A percentile compares a stretch with the other conserved stretches of the same genome.
phyloP scores from a whole-genome alignment of 2,888 invertebrate species.

The Papilio gigon region DNA sequence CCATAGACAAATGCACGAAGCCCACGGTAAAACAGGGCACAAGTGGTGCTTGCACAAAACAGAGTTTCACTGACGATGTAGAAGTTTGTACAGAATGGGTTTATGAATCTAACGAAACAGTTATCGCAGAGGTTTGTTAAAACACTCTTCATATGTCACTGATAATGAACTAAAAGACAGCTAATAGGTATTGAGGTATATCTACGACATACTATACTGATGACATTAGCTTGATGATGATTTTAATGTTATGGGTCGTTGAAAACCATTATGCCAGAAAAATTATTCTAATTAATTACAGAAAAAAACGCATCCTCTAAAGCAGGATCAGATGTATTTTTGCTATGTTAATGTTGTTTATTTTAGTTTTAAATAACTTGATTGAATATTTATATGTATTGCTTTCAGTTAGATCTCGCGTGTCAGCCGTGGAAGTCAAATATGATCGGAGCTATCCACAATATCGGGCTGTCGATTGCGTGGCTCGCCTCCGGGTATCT shows the following conservation, averaged over 20 bases:
- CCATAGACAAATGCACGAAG: slow-evolving; percentile 57
- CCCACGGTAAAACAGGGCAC: slow-evolving; percentile 52
- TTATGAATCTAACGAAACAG: slow-evolving; percentile 65
- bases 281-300: no score
- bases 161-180: no score
- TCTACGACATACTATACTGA: no score
- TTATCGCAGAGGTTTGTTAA: slow-evolving; percentile 61
- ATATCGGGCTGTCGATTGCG: slow-evolving; percentile 62
- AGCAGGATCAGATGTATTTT: not conserved
- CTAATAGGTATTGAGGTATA: no score
- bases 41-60: slow-evolving; percentile 51
- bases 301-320: not conserved
- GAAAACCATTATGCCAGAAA: no score
- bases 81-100: slow-evolving; percentile 62
- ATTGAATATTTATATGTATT: slow-evolving; percentile 8
- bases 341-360: not conserved
- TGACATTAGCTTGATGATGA: no score
- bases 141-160: no score
- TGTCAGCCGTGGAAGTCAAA: slow-evolving; percentile 67
- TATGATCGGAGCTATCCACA: slow-evolving; percentile 68
- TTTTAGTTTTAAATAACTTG: not conserved
- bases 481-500: slow-evolving; percentile 66
- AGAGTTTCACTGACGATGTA: slow-evolving; percentile 53
- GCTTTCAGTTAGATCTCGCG: slow-evolving; percentile 63
- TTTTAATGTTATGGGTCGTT: no score